Percentiles rank a stretch among this genome's conserved stretches.
Evolutionary conservation across 30 jellyfish, hydroid and myxozoan genomes (phyloP).

Genomic region (Rhopilema esculentum): DNA sequence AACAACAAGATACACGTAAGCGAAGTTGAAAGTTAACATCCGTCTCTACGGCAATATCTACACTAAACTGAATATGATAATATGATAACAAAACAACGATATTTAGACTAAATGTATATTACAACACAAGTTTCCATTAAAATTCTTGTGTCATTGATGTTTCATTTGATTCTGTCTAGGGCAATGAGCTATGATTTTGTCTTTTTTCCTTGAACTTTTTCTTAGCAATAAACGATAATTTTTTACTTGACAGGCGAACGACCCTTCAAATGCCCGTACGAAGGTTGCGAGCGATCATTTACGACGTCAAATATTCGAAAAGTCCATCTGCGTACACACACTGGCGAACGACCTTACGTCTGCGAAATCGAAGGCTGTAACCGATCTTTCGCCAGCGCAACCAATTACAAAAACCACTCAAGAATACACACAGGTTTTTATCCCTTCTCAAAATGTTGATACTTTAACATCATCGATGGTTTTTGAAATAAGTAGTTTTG

Average conservation of each 20-base stretch:
- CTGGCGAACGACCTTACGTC: constrained; percentile 96
- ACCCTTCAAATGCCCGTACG: constrained; percentile 88
- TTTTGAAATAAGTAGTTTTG: too few relatives aligned
- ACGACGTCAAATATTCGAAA: constrained; percentile 95
- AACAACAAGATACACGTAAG: too few relatives aligned
- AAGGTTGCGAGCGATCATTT: constrained; percentile 94
- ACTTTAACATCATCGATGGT: too few relatives aligned
- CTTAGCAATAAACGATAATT: not conserved
- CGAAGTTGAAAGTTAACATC: too few relatives aligned
- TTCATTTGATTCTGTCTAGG: too few relatives aligned
- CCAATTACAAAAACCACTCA: constrained; percentile 93
- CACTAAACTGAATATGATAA: too few relatives aligned
- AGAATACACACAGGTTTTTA: constrained; percentile 98
- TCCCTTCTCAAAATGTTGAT: too few relatives aligned
- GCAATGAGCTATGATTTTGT: not conserved
- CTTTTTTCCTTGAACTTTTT: not conserved
- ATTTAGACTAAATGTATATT: too few relatives aligned
- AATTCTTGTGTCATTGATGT: too few relatives aligned
- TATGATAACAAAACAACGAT: too few relatives aligned
- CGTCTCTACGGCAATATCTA: too few relatives aligned
- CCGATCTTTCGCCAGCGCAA: constrained; percentile 96
- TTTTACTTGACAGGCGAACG: constrained; percentile 79
- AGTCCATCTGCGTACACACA: constrained; percentile 95
- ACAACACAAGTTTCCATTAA: too few relatives aligned
- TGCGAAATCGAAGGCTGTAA: constrained; percentile 95